phyloP scores from a whole-genome alignment of 1,140 invertebrate genomes.

The Heliothis virescens region DNA sequence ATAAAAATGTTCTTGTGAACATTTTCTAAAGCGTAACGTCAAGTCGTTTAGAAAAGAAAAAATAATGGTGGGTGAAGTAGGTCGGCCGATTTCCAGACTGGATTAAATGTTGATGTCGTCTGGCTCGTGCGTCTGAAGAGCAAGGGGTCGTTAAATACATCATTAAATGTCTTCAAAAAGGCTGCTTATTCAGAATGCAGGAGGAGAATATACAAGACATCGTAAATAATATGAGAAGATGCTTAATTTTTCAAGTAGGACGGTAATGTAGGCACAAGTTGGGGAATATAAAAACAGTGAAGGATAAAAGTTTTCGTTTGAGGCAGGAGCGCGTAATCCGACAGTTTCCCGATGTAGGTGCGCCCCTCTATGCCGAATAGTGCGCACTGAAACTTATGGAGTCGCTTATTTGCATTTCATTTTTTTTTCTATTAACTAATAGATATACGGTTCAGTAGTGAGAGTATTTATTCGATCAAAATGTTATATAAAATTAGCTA shows the following conservation, averaged over 20 bases:
- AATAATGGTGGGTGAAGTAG: neutral
- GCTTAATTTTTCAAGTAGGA: slow-evolving; percentile 59
- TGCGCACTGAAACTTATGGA: slow-evolving; percentile 32
- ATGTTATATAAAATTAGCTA: neutral
- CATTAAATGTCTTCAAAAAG: slow-evolving; percentile 57
- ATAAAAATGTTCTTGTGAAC: too few species aligned
- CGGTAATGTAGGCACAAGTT: slow-evolving; percentile 60
- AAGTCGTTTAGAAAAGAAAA: slow-evolving; percentile 7
- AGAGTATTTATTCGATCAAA: neutral
- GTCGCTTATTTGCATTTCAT: slow-evolving; percentile 27
- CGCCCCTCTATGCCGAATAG: slow-evolving; percentile 57
- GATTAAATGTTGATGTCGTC: slow-evolving; percentile 34
- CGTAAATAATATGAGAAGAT: slow-evolving; percentile 45
- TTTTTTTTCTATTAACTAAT: neutral
- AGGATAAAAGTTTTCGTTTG: slow-evolving; percentile 68
- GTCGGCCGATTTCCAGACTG: slow-evolving; percentile 5
- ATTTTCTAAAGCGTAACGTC: neutral
- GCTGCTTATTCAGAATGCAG: slow-evolving; percentile 48
- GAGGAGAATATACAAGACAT: slow-evolving; percentile 37
- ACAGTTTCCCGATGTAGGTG: slow-evolving; percentile 65
- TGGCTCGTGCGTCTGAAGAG: slow-evolving; percentile 13
- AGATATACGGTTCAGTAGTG: neutral
- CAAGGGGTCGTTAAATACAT: slow-evolving; percentile 55
- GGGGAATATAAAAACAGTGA: slow-evolving; percentile 59
- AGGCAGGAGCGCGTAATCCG: slow-evolving; percentile 66